These are phyloP conservation scores for Parauchenoglanis ngamensis DNA, from an alignment of 2,797 vertebrate species.

Conservation along the genomic window DNA sequence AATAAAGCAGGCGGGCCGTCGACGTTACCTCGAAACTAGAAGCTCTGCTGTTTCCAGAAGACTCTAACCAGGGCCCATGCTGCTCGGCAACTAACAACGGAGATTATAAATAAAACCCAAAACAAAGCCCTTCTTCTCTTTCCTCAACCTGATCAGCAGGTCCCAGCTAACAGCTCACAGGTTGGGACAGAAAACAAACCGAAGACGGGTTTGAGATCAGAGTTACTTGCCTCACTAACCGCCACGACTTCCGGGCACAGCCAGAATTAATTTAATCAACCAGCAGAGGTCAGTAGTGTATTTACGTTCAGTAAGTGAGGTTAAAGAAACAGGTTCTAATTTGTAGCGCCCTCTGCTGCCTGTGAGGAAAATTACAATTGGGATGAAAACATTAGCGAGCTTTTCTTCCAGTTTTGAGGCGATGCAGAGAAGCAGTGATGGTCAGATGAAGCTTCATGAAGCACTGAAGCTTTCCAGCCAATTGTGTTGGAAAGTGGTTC, in stretches of 20 bases:
- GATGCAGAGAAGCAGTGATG: no score
- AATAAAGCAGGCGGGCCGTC: slow-evolving; percentile 65
- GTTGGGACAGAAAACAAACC: slow-evolving; percentile 64
- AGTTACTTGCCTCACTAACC: slow-evolving; percentile 8
- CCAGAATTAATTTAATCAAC: neutral
- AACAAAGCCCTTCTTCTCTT: neutral
- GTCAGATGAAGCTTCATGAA: no score
- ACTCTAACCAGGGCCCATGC: slow-evolving; percentile 75
- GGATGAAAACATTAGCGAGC: neutral
- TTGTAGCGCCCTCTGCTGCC: neutral
- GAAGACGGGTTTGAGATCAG: slow-evolving; percentile 34
- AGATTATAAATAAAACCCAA: neutral
- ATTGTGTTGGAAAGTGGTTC: no score
- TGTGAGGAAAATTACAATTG: neutral
- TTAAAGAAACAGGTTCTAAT: neutral
- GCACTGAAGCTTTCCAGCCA: no score
- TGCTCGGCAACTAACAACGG: slow-evolving; percentile 18
- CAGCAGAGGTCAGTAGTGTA: slow-evolving; percentile 5
- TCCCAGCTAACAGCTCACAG: slow-evolving; percentile 47
- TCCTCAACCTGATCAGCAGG: slow-evolving; percentile 51
- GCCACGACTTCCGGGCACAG: slow-evolving; percentile 39
- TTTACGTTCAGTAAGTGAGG: neutral
- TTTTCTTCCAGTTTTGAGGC: neutral
- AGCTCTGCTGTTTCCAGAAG: slow-evolving; percentile 66
- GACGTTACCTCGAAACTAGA: slow-evolving; percentile 54